These are phyloP conservation scores for Ageneiosus marmoratus DNA, from an alignment of 2,113 vertebrate species.

Conservation along the genomic window DNA sequence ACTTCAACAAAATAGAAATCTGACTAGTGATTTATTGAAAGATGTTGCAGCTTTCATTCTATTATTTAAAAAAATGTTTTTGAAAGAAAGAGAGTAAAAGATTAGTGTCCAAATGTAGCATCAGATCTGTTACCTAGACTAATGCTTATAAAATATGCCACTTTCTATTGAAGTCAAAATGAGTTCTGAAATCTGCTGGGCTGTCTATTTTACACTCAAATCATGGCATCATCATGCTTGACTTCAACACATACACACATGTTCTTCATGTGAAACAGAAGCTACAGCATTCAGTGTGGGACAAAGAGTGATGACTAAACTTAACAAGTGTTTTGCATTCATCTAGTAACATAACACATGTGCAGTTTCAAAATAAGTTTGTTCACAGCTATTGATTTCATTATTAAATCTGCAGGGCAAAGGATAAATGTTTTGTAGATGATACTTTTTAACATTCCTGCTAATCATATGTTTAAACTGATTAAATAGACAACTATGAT, in stretches of 20 bases:
- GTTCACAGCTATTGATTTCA: background rate
- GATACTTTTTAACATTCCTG: background rate
- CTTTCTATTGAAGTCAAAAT: background rate
- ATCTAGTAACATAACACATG: background rate
- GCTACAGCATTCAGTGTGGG: background rate
- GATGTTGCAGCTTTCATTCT: background rate
- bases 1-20: background rate
- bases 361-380: background rate
- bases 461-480: background rate
- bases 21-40: background rate
- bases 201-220: background rate
- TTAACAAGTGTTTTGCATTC: background rate
- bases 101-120: constrained; percentile 3
- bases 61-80: background rate
- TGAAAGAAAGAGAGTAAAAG: background rate
- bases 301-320: background rate
- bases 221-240: background rate
- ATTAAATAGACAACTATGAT: background rate
- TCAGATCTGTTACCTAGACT: background rate
- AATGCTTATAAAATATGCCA: background rate
- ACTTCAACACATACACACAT: background rate
- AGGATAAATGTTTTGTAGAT: background rate
- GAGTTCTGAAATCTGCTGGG: background rate
- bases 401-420: background rate
- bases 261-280: background rate